Conservation (phyloP, 2,888 invertebrate species). For the Polymixis lichenea region DNA sequence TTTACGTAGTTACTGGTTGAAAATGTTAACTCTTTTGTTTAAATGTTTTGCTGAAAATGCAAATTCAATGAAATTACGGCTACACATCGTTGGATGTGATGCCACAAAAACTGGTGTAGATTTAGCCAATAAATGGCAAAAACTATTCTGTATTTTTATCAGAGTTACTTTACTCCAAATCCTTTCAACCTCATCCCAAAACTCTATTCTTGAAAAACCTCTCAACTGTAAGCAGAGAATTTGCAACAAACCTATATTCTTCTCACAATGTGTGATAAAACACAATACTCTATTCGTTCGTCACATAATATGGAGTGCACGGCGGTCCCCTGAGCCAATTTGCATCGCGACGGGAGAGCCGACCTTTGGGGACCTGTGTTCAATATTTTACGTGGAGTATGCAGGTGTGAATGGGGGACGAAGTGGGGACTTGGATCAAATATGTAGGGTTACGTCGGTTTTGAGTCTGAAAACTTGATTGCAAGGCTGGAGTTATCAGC, state of each 20-base stretch:
- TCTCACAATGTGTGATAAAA: slow-evolving; percentile 62
- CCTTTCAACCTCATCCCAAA: slow-evolving; percentile 30
- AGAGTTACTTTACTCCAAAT: slow-evolving; percentile 19
- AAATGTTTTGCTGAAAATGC: neutral
- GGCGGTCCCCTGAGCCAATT: slow-evolving; percentile 73
- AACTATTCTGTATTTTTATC: neutral
- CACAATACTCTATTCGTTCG: slow-evolving; percentile 67
- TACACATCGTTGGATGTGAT: neutral
- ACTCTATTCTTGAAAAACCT: slow-evolving; percentile 34
- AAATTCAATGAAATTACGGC: neutral
- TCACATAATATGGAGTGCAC: slow-evolving; percentile 76
- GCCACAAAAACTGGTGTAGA: neutral
- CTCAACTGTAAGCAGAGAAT: slow-evolving; percentile 42
- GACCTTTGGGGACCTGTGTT: slow-evolving; percentile 67
- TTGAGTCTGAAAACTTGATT: slow-evolving; percentile 51
- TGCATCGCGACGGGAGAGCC: slow-evolving; percentile 71
- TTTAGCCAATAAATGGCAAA: neutral
- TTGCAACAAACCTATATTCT: slow-evolving; percentile 58
- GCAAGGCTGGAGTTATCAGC: slow-evolving; percentile 26
- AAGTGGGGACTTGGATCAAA: slow-evolving; percentile 58
- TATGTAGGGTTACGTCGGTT: slow-evolving; percentile 55
- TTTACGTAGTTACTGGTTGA: neutral
- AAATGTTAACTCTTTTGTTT: neutral
- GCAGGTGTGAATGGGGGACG: slow-evolving; percentile 68
- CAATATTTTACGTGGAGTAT: slow-evolving; percentile 74